Percentiles rank a stretch among this genome's conserved stretches.
Conservation (phyloP, 35 echinoderm and acorn worm genomes). For the Apostichopus californicus region DNA sequence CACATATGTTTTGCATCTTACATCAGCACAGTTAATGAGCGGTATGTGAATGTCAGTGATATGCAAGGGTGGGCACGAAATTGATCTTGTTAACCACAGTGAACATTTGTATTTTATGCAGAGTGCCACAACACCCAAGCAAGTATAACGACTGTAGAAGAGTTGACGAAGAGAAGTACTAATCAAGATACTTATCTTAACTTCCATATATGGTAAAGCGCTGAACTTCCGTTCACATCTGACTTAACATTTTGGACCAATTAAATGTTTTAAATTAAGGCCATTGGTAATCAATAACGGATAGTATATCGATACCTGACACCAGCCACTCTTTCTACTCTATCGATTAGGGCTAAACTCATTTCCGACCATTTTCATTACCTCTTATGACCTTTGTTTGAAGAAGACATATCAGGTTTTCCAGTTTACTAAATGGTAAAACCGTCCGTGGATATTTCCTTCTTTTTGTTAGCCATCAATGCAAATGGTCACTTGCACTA, state of each 20-base stretch:
- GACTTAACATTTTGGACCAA: not conserved
- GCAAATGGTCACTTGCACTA: not conserved
- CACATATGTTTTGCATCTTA: too few species aligned
- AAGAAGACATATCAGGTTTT: not conserved
- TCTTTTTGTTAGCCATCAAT: not conserved
- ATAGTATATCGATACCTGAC: not conserved
- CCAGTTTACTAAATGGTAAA: not conserved
- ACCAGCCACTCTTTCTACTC: not conserved
- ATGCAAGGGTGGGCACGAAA: too few species aligned
- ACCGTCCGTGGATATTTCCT: not conserved
- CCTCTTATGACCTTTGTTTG: not conserved
- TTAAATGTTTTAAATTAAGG: not conserved
- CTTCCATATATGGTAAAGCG: too few species aligned
- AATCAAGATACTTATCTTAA: too few species aligned
- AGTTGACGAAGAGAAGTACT: too few species aligned
- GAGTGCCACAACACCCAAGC: too few species aligned
- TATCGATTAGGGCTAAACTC: not conserved
- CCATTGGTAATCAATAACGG: not conserved
- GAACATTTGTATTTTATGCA: too few species aligned
- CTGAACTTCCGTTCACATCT: too few species aligned
- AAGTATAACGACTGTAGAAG: too few species aligned
- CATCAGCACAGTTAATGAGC: too few species aligned
- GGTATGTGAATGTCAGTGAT: too few species aligned
- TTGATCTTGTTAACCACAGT: too few species aligned
- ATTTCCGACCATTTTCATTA: conserved; percentile 10